phyloP scores from a whole-genome alignment of 1,140 invertebrate species.

The Vollenhovia emeryi region DNA sequence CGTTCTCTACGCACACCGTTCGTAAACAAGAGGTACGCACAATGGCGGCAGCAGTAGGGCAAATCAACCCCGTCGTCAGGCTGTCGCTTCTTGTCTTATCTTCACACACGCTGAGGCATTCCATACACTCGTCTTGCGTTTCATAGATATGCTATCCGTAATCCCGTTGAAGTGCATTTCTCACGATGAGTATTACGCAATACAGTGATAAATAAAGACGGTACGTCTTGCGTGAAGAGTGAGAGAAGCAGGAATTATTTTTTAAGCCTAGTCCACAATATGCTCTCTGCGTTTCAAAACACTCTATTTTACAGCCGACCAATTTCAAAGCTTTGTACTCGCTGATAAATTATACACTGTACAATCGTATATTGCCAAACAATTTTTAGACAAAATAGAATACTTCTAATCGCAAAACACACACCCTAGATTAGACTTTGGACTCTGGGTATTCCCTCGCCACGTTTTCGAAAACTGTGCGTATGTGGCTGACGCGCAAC shows the following conservation, averaged over 20 bases:
- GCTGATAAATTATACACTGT: too few species aligned
- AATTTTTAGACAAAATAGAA: too few species aligned
- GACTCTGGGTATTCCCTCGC: neutral
- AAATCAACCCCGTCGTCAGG: conserved; percentile 41
- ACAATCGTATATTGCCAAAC: too few species aligned
- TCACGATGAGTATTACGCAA: conserved; percentile 49
- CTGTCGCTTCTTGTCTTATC: conserved; percentile 64
- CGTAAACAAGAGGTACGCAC: conserved; percentile 57
- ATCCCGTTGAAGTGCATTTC: conserved; percentile 38
- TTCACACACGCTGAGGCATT: conserved; percentile 57
- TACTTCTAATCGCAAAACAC: too few species aligned
- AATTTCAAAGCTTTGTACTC: too few species aligned
- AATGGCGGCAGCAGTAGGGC: neutral
- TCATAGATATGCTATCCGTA: conserved; percentile 56
- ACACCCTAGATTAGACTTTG: conserved; percentile 3
- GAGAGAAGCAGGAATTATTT: neutral
- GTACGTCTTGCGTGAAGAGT: neutral
- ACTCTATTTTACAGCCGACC: too few species aligned
- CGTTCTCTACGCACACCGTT: conserved; percentile 23
- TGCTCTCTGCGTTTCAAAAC: too few species aligned
- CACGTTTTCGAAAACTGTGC: neutral
- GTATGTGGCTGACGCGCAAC: neutral
- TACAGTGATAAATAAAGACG: neutral
- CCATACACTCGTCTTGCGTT: conserved; percentile 51
- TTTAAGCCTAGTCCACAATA: too few species aligned